These are phyloP conservation scores for Pseudeuparius sepicola DNA, from an alignment of 2,888 invertebrate genomes.

Conservation along the genomic window DNA sequence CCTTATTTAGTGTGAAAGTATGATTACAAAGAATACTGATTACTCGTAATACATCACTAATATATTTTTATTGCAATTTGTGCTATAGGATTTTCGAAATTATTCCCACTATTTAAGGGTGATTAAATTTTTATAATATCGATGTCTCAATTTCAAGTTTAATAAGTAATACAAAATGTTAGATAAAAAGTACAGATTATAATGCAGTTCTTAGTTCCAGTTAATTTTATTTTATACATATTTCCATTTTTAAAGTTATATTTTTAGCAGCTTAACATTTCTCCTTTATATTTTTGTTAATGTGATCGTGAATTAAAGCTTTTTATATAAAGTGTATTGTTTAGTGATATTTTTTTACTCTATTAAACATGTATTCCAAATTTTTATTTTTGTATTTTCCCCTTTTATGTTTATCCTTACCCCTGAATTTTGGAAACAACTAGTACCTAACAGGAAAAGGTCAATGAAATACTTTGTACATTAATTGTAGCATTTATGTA, in stretches of 20 bases:
- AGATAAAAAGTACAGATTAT: conserved; percentile 28
- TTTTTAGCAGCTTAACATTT: conserved; percentile 29
- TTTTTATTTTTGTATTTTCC: conserved; percentile 14
- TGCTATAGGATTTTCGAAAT: too few relatives aligned
- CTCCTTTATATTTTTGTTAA: conserved; percentile 35
- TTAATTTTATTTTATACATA: conserved; percentile 24
- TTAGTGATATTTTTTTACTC: conserved; percentile 41
- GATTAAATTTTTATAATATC: conserved; percentile 32
- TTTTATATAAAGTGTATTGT: conserved; percentile 39
- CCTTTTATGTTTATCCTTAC: conserved; percentile 17
- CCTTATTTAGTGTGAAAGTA: conserved; percentile 30
- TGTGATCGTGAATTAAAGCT: conserved; percentile 40
- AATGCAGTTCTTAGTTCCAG: conserved; percentile 24
- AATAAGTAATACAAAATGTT: conserved; percentile 28
- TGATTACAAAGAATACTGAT: too few relatives aligned
- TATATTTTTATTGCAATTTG: conserved; percentile 25
- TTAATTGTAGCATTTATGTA: too few relatives aligned
- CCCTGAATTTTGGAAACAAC: too few relatives aligned
- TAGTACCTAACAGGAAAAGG: too few relatives aligned
- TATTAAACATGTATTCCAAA: conserved; percentile 39
- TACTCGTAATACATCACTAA: too few relatives aligned
- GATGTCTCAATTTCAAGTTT: conserved; percentile 33
- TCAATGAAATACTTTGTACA: too few relatives aligned
- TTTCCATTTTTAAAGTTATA: conserved; percentile 27
- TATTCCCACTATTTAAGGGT: too few relatives aligned